These are phyloP conservation scores for Pyralis farinalis DNA, from an alignment of 2,888 invertebrate genomes.

Conservation along the genomic window DNA sequence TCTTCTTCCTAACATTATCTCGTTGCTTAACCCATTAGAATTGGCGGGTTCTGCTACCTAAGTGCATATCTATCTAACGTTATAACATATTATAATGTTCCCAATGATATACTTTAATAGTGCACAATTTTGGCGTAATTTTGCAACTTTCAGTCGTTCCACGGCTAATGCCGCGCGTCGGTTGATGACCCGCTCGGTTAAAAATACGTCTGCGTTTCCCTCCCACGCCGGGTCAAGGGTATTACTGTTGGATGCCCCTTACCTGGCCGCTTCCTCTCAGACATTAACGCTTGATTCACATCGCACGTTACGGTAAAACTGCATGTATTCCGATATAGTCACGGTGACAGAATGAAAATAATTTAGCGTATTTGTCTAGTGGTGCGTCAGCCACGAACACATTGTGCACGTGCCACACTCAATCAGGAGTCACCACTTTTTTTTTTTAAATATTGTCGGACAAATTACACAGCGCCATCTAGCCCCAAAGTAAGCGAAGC, in stretches of 20 bases:
- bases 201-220: constrained; percentile 54
- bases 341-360: too few relatives aligned
- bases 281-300: constrained; percentile 7
- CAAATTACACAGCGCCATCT: too few relatives aligned
- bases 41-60: too few relatives aligned
- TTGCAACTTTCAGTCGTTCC: constrained; percentile 16
- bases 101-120: background rate
- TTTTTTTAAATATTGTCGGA: too few relatives aligned
- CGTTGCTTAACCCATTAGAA: too few relatives aligned
- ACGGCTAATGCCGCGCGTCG: constrained; percentile 37
- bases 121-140: constrained; percentile 2
- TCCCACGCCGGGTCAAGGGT: constrained; percentile 67
- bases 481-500: too few relatives aligned
- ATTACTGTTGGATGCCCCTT: constrained; percentile 32
- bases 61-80: too few relatives aligned
- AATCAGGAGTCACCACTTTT: constrained; percentile 1
- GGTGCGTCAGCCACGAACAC: background rate
- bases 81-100: too few relatives aligned
- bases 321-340: too few relatives aligned
- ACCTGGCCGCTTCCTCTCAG: constrained; percentile 11
- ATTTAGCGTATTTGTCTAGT: too few relatives aligned
- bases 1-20: too few relatives aligned
- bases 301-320: background rate
- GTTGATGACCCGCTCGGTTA: constrained; percentile 57
- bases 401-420: background rate